These are phyloP conservation scores for Butastur rufipennis DNA, from an alignment of 2,113 vertebrate genomes.

Conservation along the genomic window DNA sequence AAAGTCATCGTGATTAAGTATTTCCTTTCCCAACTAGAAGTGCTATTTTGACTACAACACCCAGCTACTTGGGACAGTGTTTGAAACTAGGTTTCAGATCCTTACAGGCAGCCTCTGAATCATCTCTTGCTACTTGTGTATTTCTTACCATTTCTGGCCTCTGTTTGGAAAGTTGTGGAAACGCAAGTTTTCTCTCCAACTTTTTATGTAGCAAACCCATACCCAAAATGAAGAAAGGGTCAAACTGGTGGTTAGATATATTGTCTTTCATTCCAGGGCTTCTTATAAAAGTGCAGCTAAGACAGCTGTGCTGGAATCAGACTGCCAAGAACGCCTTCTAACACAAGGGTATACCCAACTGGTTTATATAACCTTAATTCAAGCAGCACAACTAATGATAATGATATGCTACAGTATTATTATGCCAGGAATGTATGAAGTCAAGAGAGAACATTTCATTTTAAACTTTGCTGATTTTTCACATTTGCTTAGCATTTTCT, in stretches of 20 bases:
- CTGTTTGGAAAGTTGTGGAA: not conserved
- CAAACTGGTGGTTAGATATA: slow-evolving; percentile 39
- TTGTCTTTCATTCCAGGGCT: slow-evolving; percentile 20
- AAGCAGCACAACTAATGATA: slow-evolving; percentile 57
- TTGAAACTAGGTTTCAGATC: not conserved
- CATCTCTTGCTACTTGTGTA: not conserved
- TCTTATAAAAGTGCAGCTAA: not conserved
- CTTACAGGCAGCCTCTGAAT: not conserved
- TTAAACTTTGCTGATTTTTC: slow-evolving; percentile 79
- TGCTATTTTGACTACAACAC: not conserved
- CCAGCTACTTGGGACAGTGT: not conserved
- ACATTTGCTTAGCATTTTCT: slow-evolving; percentile 71
- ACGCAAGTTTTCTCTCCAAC: not conserved
- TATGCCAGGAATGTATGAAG: slow-evolving; percentile 62
- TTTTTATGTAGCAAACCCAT: not conserved
- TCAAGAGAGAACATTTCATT: slow-evolving; percentile 62
- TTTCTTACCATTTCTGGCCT: not conserved
- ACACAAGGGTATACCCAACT: not conserved
- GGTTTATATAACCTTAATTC: slow-evolving; percentile 53
- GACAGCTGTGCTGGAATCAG: slow-evolving; percentile 37
- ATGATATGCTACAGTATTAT: slow-evolving; percentile 52
- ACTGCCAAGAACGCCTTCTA: not conserved
- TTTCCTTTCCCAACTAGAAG: not conserved
- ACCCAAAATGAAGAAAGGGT: not conserved
- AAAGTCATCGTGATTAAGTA: not conserved